These are phyloP conservation scores for Sebastiscus albofasciatus DNA, from an alignment of 2,797 vertebrate genomes.

Conservation along the genomic window DNA sequence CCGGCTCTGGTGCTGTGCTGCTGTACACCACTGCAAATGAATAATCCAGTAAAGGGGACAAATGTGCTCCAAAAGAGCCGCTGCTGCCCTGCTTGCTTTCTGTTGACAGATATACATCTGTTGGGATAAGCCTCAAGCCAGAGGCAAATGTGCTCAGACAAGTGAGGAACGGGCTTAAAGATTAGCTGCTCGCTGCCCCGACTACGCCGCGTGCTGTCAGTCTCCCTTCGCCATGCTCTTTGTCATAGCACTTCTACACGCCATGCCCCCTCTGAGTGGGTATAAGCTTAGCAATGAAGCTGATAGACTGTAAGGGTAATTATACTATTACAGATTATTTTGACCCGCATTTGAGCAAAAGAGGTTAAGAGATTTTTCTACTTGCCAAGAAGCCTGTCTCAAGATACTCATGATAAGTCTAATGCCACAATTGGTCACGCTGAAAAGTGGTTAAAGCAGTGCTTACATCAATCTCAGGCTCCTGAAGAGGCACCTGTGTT, in stretches of 20 bases:
- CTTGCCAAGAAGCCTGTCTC: constrained; percentile 30
- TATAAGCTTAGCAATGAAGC: constrained; percentile 47
- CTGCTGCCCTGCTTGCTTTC: constrained; percentile 60
- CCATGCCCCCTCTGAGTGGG: constrained; percentile 39
- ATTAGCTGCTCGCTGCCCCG: constrained; percentile 71
- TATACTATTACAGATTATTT: constrained; percentile 55
- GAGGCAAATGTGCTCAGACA: constrained; percentile 76
- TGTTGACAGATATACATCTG: constrained; percentile 78
- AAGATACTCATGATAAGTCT: constrained; percentile 55
- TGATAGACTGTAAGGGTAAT: constrained; percentile 58
- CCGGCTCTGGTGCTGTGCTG: constrained; percentile 59
- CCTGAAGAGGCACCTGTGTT: constrained; percentile 28
- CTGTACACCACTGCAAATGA: constrained; percentile 72
- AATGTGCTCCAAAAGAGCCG: constrained; percentile 70
- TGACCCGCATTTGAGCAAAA: constrained; percentile 41
- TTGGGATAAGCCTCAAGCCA: constrained; percentile 71
- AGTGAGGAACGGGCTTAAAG: constrained; percentile 74
- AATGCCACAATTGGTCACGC: constrained; percentile 41
- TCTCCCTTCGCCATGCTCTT: constrained; percentile 65
- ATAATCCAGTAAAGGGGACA: constrained; percentile 82
- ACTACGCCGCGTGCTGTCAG: constrained; percentile 55
- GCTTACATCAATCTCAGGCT: constrained; percentile 34
- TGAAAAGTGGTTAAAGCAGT: constrained; percentile 44
- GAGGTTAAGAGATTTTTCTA: constrained; percentile 41
- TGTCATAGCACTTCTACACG: constrained; percentile 55